These are phyloP conservation scores for Sylvia borin DNA, from an alignment of 2,797 vertebrate species.

Conservation along the genomic window DNA sequence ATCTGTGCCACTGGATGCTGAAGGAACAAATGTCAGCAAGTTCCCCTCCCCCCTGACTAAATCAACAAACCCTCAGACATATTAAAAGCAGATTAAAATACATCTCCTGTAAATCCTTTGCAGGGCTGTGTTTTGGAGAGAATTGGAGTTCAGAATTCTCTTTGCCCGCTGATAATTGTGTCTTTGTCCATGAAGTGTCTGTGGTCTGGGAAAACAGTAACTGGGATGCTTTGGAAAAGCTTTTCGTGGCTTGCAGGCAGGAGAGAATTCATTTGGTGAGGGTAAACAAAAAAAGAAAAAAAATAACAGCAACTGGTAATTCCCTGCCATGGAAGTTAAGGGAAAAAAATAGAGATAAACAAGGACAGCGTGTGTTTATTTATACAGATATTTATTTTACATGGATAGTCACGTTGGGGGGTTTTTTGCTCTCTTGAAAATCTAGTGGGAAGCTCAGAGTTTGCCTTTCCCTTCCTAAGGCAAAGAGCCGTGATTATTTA, in stretches of 20 bases:
- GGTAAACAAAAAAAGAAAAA: neutral
- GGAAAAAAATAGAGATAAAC: neutral
- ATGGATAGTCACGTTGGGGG: rapidly evolving
- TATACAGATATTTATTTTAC: neutral
- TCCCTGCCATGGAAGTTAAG: neutral
- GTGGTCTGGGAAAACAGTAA: neutral
- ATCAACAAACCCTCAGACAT: neutral
- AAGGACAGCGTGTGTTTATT: neutral
- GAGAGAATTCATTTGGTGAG: neutral
- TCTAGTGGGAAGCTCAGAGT: neutral
- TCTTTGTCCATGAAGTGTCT: neutral
- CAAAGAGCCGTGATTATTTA: neutral
- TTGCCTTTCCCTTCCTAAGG: neutral
- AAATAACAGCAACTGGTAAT: neutral
- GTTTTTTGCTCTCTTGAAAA: neutral
- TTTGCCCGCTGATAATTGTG: neutral
- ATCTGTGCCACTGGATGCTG: neutral
- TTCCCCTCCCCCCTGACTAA: neutral
- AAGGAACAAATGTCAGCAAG: neutral
- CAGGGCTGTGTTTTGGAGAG: neutral
- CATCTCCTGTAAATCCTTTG: neutral
- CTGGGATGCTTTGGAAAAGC: neutral
- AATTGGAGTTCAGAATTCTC: neutral
- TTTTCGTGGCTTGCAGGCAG: neutral
- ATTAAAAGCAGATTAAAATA: neutral